Evolutionary conservation across 2,797 vertebrate genomes (phyloP), one percentile per base, ranked within the genome.

Genomic region (Balearica regulorum): DNA sequence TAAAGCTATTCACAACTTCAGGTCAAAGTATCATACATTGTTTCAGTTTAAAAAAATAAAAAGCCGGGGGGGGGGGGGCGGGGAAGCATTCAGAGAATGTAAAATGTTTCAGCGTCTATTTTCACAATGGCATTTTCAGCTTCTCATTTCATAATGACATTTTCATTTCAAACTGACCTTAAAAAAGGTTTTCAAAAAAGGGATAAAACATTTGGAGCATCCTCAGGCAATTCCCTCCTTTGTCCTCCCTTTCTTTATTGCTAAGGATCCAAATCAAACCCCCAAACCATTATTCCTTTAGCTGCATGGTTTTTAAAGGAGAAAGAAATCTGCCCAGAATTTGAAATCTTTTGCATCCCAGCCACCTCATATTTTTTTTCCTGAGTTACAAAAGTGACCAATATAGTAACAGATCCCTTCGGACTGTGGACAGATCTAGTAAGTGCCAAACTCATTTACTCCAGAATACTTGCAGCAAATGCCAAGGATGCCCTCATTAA

Each of bases 111-210:
- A 64, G n/a, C 39, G 87, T 70, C 72, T 92, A 12, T 92, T 94
- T 92, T 83, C 48, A 66, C 11, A 8, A 66, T 39, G 57, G n/a
- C 44, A 51, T 93, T 87, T 97, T 90, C 73, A 76, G 35, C 43
- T 88, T 72, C 65, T 92, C 17, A 5, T 89, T 85, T 92, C 82
- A 83, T 54, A 87, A 87, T 70, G 68, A 61, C 61, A 86, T 86
- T 96, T 94, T 93, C 57, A 58, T 91, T 96, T 83, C 66, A 94
- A 91, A 93, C 62, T 79, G 49, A 93, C 85, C 83, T 94, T 88
- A 82, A 68, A 85, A 83, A 75, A 77, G 28, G 39, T 66, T 91
- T 93, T 88, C 16, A 48, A 79, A 85, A 73, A 72, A 10, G 13
- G 31, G 33, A 72, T 88, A n/a, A 88, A 91, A n/a, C 19, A 29